Base-by-base conservation (phyloP, 2,888 invertebrate species). In the Mylabris sibirica region DNA sequence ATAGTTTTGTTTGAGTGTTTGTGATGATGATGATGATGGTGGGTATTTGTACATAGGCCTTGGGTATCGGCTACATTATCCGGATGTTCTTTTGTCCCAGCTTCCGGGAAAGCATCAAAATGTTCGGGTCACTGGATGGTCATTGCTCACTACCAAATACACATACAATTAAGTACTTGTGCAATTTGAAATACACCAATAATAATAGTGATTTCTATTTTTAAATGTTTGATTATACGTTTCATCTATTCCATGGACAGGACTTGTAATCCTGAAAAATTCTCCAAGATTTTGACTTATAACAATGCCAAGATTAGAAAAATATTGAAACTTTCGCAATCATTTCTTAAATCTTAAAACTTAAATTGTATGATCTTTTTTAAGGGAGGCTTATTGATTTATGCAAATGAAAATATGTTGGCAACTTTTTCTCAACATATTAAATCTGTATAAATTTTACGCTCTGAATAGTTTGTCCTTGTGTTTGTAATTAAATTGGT, bases 71-170 rank as follows among this genome's bases (percentile, higher is more conserved):
- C 74, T 77, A 74, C 75, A 75, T 76, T 77, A 75, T 80, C 83
- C 82, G 84, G 84, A 84, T 81, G 82, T 78, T 79, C 84, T 82
- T 85, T 85, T 85, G 84, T 84, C 80, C 77, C 78, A 79, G 81
- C 82, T 84, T 85, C 85, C 85, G 85, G 85, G 84, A 85, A 85
- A 85, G 83, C 82, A 81, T 78, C 78, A 68, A 76, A 79, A 78
- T 78, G 81, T 82, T 82, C 83, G 82, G 85, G 84, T 85, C 85
- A 85, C 79, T 84, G 84, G 83, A 84, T 85, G 84, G 83, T 83
- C 85, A 85, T 83, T 83, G 83, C 81, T 80, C 83, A 82, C 79
- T 75, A 67, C 68, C 67, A 69, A 66, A 72, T 66, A 61, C 66
- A 65, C 64, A 67, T 63, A 49, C 61, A 30, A 30, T 30, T 59